Base-by-base conservation (phyloP, 2,113 vertebrate genomes). In the Brachypteracias leptosomus region DNA sequence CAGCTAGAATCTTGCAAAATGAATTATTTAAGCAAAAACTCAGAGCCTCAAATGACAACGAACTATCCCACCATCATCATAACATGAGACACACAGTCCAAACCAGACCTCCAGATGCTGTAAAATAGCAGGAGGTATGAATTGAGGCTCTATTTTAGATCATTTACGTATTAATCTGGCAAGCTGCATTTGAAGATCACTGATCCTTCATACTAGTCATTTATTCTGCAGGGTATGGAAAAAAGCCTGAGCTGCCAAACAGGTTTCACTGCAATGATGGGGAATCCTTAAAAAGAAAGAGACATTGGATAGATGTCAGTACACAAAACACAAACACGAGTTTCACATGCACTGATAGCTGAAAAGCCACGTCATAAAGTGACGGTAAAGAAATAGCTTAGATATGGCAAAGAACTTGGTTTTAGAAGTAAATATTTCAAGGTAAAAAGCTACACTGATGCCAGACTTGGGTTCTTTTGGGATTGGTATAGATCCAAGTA, bases 1-100 rank as follows among this genome's bases (percentile, higher is more conserved):
- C 70, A 93, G 85, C 81, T 61, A 94, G 74, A 96, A 97, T 94
- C 93, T 84, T 95, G 79, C 58, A 87, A 74, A 93, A 93, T 80
- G 4, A 91, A 90, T 85, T 92, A 84, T 72, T 94, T 80, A 89
- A 88, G 74, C 16, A 40, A 95, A 95, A 93, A 40, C 16, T 75
- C 54, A 36, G 74, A 93, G 58, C 63, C 63, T 89, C 81, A 89
- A 83, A 81, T 67, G 57, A 81, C 73, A 83, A 77, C 0, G 9
- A 88, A 79, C 57, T 68, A 75, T 68, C 46, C 57, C 68, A 84
- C 52, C 65, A 71, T 31, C 55, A 86, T 38, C 0, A 9, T 70
- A 92, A 77, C 47, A 40, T 51, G 26, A 86, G 63, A 90, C 4
- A 3, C 67, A 21, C 29, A 74, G 73, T 35, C 61, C 1, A 2